A percentile compares a stretch with the other conserved stretches of the same genome.
These are phyloP conservation scores for Pristionchus mayeri DNA, from an alignment of 2,888 invertebrate species.

Conservation along the genomic window DNA sequence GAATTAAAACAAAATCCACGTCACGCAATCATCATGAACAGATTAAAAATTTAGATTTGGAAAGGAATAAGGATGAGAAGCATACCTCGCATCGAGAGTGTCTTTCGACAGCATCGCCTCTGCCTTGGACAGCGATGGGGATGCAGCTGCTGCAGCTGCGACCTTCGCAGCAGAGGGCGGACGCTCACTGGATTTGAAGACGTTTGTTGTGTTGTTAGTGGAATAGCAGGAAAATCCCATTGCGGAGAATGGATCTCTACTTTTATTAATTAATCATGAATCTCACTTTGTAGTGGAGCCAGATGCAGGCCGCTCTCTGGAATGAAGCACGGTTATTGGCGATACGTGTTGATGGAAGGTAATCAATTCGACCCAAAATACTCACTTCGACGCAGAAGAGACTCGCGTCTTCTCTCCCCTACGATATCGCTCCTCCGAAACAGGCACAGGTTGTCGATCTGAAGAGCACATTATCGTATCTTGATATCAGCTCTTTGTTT, in stretches of 20 bases:
- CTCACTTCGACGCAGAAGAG: not conserved
- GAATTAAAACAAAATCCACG: too few relatives aligned
- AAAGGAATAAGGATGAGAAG: too few relatives aligned
- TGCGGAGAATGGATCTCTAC: too few relatives aligned
- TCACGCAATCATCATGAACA: too few relatives aligned
- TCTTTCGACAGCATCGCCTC: constrained; percentile 8
- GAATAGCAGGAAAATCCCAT: too few relatives aligned
- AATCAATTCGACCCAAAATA: too few relatives aligned
- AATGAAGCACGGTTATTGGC: too few relatives aligned
- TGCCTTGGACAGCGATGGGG: not conserved
- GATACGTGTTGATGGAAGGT: too few relatives aligned
- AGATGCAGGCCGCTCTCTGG: not conserved
- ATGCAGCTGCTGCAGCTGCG: not conserved
- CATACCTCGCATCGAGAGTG: constrained; percentile 7
- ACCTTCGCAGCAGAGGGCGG: not conserved
- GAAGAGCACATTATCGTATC: not conserved
- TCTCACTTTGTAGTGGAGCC: not conserved
- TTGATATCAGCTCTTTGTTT: too few relatives aligned
- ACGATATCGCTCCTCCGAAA: constrained; percentile 18
- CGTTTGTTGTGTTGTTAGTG: not conserved
- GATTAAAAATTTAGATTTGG: too few relatives aligned
- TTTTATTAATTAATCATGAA: not conserved
- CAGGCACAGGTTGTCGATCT: constrained; percentile 32
- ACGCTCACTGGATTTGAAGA: not conserved
- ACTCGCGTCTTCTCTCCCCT: not conserved